A percentile compares a stretch with the other conserved stretches of the same genome.
Conservation (phyloP, 1,140 invertebrate species). For the Periplaneta americana region DNA sequence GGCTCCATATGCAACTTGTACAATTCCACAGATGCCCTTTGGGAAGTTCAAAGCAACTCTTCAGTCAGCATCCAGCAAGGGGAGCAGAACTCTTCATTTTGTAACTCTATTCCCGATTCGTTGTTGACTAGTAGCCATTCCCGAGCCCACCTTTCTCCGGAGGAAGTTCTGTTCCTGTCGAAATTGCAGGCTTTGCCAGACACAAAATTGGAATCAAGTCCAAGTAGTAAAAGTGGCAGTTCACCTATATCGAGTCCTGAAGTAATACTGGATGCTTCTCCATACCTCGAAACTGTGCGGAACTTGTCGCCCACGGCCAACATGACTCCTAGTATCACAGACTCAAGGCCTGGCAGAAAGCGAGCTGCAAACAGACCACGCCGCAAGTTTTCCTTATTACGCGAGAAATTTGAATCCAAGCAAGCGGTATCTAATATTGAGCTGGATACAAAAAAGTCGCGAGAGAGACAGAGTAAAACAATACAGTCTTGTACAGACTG, state of each 20-base stretch:
- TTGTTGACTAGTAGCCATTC: conserved; percentile 14
- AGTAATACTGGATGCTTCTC: background rate
- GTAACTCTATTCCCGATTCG: conserved; percentile 5
- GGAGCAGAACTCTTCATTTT: background rate
- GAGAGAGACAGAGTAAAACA: too few species aligned
- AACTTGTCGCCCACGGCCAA: background rate
- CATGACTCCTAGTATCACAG: background rate
- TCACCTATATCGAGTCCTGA: background rate
- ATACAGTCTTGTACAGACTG: background rate
- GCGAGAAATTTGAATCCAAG: conserved; percentile 53
- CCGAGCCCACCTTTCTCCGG: conserved; percentile 36
- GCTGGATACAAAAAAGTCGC: background rate
- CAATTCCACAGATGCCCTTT: conserved; percentile 17
- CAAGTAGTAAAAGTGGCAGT: background rate
- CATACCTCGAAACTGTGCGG: background rate
- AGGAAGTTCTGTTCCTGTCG: conserved; percentile 43
- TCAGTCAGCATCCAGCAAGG: background rate
- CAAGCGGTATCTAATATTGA: conserved; percentile 25
- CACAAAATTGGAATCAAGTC: background rate
- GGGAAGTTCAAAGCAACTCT: conserved; percentile 16
- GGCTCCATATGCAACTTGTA: conserved; percentile 21
- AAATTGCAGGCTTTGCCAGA: conserved; percentile 41
- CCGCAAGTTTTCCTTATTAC: conserved; percentile 52
- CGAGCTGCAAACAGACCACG: conserved; percentile 37
- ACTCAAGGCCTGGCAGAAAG: background rate